Evolutionary conservation across 2,888 invertebrate genomes (phyloP).

Genomic region (Cephus pulcher): DNA sequence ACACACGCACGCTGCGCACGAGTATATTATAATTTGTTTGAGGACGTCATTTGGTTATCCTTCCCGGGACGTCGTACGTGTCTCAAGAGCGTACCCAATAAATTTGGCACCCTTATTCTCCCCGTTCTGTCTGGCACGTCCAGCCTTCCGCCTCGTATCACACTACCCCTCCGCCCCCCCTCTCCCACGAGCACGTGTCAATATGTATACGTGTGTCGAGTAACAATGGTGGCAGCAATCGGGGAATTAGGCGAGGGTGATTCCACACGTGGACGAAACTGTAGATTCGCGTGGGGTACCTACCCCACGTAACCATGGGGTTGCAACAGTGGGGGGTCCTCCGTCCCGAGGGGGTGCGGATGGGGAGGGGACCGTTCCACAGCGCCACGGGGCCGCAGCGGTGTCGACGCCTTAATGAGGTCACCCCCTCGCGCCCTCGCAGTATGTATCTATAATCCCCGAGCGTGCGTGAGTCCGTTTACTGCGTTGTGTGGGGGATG

Average conservation of each 20-base stretch:
- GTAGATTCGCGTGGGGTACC: background rate
- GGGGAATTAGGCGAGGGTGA: background rate
- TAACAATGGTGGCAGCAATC: background rate
- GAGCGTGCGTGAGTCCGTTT: background rate
- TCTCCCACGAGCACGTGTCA: background rate
- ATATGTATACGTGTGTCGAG: background rate
- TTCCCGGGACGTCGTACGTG: background rate
- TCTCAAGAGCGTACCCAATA: background rate
- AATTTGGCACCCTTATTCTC: background rate
- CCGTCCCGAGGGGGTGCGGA: background rate
- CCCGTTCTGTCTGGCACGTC: background rate
- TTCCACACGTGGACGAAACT: background rate
- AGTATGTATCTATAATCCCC: background rate
- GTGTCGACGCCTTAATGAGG: conserved; percentile 52
- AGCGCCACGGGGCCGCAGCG: conserved; percentile 13
- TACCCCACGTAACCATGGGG: background rate
- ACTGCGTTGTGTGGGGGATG: conserved; percentile 1
- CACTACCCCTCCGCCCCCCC: background rate
- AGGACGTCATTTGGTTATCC: background rate
- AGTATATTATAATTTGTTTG: background rate
- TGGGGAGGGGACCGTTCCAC: background rate
- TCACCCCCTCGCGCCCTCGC: conserved; percentile 9
- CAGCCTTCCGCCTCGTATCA: background rate
- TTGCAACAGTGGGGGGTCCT: background rate
- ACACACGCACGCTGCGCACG: too few relatives aligned